These are phyloP conservation scores for Illadopsis cleaveri DNA, from an alignment of 2,113 vertebrate genomes.

Conservation along the genomic window DNA sequence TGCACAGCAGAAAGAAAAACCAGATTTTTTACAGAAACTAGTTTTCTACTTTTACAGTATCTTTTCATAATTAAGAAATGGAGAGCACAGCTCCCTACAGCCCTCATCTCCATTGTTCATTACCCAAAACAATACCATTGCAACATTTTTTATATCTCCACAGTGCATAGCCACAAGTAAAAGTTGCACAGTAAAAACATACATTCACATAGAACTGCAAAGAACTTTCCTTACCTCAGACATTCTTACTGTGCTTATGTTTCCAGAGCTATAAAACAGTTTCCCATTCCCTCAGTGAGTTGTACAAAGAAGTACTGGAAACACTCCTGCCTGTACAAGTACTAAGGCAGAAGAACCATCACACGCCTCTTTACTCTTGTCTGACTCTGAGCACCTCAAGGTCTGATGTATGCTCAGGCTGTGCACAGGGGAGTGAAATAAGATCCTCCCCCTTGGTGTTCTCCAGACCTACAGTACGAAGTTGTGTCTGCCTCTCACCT, in stretches of 20 bases:
- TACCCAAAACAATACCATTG: slow-evolving; percentile 29
- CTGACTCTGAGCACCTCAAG: slow-evolving; percentile 86
- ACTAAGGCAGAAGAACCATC: slow-evolving; percentile 85
- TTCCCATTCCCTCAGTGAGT: slow-evolving; percentile 87
- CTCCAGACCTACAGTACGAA: slow-evolving; percentile 73
- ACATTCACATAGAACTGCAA: slow-evolving; percentile 50
- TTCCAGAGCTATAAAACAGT: slow-evolving; percentile 79
- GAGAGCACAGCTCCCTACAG: neutral
- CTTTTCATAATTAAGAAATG: neutral
- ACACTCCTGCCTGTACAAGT: slow-evolving; percentile 85
- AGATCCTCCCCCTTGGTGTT: slow-evolving; percentile 85
- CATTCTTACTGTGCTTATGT: slow-evolving; percentile 86
- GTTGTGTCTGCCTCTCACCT: slow-evolving; percentile 81
- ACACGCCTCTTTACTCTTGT: slow-evolving; percentile 79
- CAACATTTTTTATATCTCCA: slow-evolving; percentile 35
- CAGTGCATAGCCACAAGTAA: slow-evolving; percentile 37
- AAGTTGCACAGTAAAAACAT: slow-evolving; percentile 59
- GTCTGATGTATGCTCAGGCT: slow-evolving; percentile 83
- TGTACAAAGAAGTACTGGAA: slow-evolving; percentile 82
- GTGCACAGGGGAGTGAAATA: slow-evolving; percentile 87
- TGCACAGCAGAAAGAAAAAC: neutral
- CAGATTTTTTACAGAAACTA: slow-evolving; percentile 12
- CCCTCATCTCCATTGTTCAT: slow-evolving; percentile 54
- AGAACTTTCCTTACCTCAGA: slow-evolving; percentile 89
- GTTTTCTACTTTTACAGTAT: neutral